Percentiles rank a stretch among this genome's conserved stretches.
Conservation (phyloP, 2,888 invertebrate genomes). For the Eurytoma californica region DNA sequence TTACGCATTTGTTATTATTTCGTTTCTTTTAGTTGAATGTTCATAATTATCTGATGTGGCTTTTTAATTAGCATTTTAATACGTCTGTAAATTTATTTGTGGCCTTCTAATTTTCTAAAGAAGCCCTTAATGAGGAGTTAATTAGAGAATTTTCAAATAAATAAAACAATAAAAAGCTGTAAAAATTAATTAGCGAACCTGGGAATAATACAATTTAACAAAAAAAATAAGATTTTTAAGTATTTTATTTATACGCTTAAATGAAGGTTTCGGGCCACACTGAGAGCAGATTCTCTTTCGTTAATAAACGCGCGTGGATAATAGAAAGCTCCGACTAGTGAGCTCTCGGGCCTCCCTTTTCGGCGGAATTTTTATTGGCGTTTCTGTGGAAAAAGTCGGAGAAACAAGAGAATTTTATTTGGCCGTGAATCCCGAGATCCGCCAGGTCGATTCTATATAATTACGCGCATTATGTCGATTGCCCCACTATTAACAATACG, state of each 20-base stretch:
- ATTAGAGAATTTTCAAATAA: neutral
- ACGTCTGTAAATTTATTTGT: too few relatives aligned
- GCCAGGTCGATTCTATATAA: slow-evolving; percentile 54
- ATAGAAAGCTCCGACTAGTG: slow-evolving; percentile 25
- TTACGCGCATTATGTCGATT: slow-evolving; percentile 65
- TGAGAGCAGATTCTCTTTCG: neutral
- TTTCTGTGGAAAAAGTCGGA: slow-evolving; percentile 33
- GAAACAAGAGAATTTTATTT: slow-evolving; percentile 46
- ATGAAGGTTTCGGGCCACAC: neutral
- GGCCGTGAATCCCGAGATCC: slow-evolving; percentile 47
- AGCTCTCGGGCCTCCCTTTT: slow-evolving; percentile 20
- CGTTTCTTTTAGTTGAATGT: too few relatives aligned
- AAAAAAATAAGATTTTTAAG: neutral
- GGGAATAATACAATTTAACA: too few relatives aligned
- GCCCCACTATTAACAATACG: slow-evolving; percentile 64
- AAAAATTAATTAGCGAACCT: too few relatives aligned
- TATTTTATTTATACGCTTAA: neutral
- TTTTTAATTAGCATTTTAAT: too few relatives aligned
- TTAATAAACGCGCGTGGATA: slow-evolving; percentile 22
- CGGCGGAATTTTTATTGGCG: slow-evolving; percentile 47
- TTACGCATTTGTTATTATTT: too few relatives aligned
- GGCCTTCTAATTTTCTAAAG: neutral
- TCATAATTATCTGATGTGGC: too few relatives aligned
- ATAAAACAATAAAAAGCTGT: too few relatives aligned
- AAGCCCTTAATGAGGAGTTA: slow-evolving; percentile 1